These are phyloP conservation scores for Onychostruthus taczanowskii DNA, from an alignment of 2,113 vertebrate species.

Conservation along the genomic window DNA sequence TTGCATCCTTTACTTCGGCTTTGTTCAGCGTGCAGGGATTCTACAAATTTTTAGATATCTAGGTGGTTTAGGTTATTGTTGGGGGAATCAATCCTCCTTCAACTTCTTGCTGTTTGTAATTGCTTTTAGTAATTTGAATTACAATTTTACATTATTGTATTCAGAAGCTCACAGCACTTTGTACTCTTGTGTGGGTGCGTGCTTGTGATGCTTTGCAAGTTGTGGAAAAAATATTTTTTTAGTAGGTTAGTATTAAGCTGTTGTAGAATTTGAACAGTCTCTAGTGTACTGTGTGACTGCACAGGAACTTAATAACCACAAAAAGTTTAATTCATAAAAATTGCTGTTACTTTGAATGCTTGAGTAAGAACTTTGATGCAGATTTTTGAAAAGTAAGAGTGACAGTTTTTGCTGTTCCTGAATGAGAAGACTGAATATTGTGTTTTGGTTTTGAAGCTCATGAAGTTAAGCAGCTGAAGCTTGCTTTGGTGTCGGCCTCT, in stretches of 20 bases:
- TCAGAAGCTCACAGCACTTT: slow-evolving; percentile 17
- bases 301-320: slow-evolving; percentile 5
- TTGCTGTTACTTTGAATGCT: neutral
- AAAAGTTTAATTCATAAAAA: slow-evolving; percentile 42
- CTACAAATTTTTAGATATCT: neutral
- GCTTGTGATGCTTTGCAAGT: slow-evolving; percentile 49
- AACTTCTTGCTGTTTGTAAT: neutral
- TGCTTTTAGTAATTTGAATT: slow-evolving; percentile 14
- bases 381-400: neutral
- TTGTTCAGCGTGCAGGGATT: neutral
- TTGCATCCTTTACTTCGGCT: neutral
- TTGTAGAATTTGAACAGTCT: slow-evolving; percentile 17
- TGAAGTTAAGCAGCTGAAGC: neutral
- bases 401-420: neutral
- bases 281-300: slow-evolving; percentile 9
- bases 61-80: neutral
- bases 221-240: neutral
- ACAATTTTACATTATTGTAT: slow-evolving; percentile 2
- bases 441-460: neutral
- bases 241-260: slow-evolving; percentile 16
- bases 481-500: neutral
- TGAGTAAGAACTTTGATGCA: neutral
- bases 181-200: slow-evolving; percentile 9
- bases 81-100: neutral
- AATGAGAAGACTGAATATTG: neutral